A percentile compares a stretch with the other conserved stretches of the same genome.
Evolutionary conservation across 2,797 vertebrate species (phyloP).

Genomic region (Jordanella pulchra): DNA sequence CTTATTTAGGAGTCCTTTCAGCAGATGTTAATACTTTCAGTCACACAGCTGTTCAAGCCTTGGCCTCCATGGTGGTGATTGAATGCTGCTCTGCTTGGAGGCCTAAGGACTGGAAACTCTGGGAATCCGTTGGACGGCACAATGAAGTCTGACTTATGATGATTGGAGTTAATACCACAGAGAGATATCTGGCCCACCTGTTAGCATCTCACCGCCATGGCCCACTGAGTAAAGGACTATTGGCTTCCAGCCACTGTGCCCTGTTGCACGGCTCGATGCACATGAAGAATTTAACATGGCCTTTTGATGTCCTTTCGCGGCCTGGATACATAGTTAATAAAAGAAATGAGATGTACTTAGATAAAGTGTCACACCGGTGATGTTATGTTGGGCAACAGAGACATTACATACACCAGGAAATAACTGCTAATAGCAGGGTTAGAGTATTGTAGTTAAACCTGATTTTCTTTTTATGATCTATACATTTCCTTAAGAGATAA

Average conservation of each 20-base stretch:
- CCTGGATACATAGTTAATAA: constrained; percentile 20
- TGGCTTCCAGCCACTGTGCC: constrained; percentile 30
- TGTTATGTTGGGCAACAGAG: constrained; percentile 9
- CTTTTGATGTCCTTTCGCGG: constrained; percentile 36
- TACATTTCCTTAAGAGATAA: constrained; percentile 15
- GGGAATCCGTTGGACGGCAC: constrained; percentile 64
- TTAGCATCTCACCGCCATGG: constrained; percentile 25
- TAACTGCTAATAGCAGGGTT: constrained; percentile 8
- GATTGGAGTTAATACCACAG: constrained; percentile 61
- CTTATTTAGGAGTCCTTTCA: constrained; percentile 14
- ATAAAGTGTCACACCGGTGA: constrained; percentile 4
- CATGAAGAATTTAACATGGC: constrained; percentile 50
- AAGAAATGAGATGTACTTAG: constrained; percentile 27
- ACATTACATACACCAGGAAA: constrained; percentile 16
- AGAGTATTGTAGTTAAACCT: constrained; percentile 8
- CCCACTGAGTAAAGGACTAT: constrained; percentile 42
- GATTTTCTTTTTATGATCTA: constrained; percentile 16
- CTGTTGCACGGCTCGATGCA: constrained; percentile 52
- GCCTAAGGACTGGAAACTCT: constrained; percentile 47
- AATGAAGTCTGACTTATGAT: constrained; percentile 66
- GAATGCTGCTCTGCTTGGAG: constrained; percentile 24
- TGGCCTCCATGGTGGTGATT: constrained; percentile 23
- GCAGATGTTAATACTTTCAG: constrained; percentile 63
- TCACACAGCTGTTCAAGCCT: constrained; percentile 65
- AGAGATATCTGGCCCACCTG: constrained; percentile 68